Conservation (phyloP, 1,140 invertebrate species). For the Atta cephalotes region DNA sequence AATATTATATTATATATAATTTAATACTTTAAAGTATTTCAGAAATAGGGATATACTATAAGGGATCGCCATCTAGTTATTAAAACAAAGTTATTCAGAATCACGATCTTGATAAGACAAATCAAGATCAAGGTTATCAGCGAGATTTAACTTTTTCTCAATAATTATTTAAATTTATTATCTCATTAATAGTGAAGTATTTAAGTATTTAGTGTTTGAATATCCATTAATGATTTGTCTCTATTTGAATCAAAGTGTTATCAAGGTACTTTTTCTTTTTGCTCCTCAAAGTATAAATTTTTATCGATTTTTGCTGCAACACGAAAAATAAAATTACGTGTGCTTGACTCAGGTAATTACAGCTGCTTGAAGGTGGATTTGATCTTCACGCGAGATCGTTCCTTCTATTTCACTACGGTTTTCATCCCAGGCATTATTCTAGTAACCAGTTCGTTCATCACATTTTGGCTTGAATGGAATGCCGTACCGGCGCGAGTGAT, state of each 20-base stretch:
- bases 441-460: constrained; percentile 97
- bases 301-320: background rate
- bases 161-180: background rate
- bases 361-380: constrained; percentile 96
- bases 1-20: too few relatives aligned
- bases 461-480: constrained; percentile 98
- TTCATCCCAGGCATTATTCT: constrained; percentile 98
- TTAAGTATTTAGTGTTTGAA: background rate
- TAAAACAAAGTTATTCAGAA: too few relatives aligned
- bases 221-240: constrained; percentile 9
- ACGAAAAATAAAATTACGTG: constrained; percentile 42
- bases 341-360: constrained; percentile 92
- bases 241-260: background rate
- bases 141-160: background rate
- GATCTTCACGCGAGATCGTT: constrained; percentile 96
- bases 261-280: background rate
- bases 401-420: constrained; percentile 98
- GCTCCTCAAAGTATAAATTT: constrained; percentile 13
- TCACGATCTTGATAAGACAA: too few relatives aligned
- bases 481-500: constrained; percentile 97
- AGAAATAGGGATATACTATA: too few relatives aligned
- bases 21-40: too few relatives aligned
- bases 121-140: too few relatives aligned
- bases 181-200: background rate
- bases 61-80: too few relatives aligned